Conservation (phyloP, 2,113 vertebrate species). For the Pampusana beccarii region DNA sequence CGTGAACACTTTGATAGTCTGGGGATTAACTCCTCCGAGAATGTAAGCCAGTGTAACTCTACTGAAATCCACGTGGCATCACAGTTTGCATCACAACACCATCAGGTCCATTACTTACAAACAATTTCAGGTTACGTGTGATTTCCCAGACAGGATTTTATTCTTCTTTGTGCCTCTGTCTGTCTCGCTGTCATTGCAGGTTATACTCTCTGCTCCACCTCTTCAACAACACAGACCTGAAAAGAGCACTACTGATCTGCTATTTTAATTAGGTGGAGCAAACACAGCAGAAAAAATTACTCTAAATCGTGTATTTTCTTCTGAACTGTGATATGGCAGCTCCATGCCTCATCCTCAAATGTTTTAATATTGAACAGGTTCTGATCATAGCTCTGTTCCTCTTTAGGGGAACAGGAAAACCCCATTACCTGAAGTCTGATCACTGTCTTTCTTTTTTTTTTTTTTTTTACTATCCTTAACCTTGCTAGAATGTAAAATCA, state of each 20-base stretch:
- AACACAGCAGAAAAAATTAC: neutral
- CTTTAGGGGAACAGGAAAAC: neutral
- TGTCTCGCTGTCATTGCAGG: neutral
- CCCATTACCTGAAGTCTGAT: neutral
- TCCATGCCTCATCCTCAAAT: neutral
- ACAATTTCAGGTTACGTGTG: slow-evolving; percentile 53
- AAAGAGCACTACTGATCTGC: neutral
- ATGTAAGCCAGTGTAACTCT: neutral
- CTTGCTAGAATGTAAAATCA: neutral
- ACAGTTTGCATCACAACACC: slow-evolving; percentile 5
- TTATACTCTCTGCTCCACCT: neutral
- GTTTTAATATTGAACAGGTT: neutral
- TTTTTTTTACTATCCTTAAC: neutral
- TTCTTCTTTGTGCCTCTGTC: neutral
- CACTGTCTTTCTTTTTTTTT: neutral
- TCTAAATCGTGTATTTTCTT: neutral
- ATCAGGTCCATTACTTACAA: slow-evolving; percentile 49
- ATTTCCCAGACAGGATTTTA: slow-evolving; percentile 35
- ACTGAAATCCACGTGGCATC: neutral
- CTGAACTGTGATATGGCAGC: neutral
- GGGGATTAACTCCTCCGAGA: slow-evolving; percentile 31
- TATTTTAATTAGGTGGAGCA: neutral
- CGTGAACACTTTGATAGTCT: neutral
- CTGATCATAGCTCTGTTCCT: neutral
- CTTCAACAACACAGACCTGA: fast-evolving